These are phyloP conservation scores for Thyatira batis DNA, from an alignment of 2,888 invertebrate species.

Conservation along the genomic window DNA sequence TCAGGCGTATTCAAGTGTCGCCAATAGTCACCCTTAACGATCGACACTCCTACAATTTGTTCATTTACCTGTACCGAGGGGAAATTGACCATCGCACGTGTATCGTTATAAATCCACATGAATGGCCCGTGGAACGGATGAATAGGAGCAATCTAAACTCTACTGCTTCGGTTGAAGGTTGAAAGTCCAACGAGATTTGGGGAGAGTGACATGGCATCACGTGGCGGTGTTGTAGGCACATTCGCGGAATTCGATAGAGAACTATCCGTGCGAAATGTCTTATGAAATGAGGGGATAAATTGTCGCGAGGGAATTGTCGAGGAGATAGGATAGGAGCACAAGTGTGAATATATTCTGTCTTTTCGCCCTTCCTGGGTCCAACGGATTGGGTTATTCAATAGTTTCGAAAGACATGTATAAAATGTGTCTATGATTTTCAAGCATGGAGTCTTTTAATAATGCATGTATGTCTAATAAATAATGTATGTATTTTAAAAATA, in stretches of 20 bases:
- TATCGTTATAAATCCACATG: constrained; percentile 11
- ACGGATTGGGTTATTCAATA: background rate
- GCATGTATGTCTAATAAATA: too few species aligned
- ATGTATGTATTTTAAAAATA: too few species aligned
- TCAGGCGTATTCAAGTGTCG: constrained; percentile 18
- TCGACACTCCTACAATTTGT: constrained; percentile 25
- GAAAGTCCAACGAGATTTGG: constrained; percentile 14
- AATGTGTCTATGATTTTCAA: too few species aligned
- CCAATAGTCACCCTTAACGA: constrained; percentile 11
- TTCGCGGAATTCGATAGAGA: constrained; percentile 50
- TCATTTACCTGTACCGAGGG: constrained; percentile 37
- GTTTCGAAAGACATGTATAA: constrained; percentile 10
- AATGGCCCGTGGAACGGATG: background rate
- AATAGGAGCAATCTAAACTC: constrained; percentile 12
- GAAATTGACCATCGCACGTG: constrained; percentile 62
- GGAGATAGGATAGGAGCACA: constrained; percentile 27
- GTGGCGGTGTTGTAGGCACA: constrained; percentile 41
- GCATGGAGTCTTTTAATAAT: too few species aligned
- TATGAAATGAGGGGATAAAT: constrained; percentile 60
- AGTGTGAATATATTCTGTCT: constrained; percentile 13
- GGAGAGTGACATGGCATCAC: constrained; percentile 16
- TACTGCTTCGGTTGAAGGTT: constrained; percentile 24
- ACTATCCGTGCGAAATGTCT: constrained; percentile 60
- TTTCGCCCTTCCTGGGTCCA: background rate
- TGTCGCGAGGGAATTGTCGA: constrained; percentile 46